These are phyloP conservation scores for Dicaeum eximium DNA, from an alignment of 2,113 vertebrate genomes.

Conservation along the genomic window DNA sequence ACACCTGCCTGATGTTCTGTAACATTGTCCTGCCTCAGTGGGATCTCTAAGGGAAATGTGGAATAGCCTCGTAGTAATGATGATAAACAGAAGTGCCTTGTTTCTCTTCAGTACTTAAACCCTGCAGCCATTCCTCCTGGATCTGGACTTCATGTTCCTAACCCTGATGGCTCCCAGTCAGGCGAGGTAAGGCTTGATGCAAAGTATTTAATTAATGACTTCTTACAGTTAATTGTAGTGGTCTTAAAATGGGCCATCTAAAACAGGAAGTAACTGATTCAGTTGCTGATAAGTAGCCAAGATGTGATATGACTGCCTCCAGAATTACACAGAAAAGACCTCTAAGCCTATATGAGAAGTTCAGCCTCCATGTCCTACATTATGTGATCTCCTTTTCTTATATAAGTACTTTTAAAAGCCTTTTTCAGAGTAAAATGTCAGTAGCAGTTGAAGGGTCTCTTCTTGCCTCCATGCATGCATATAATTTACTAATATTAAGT, in stretches of 20 bases:
- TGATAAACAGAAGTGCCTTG: neutral
- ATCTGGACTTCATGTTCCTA: slow-evolving; percentile 68
- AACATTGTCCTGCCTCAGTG: neutral
- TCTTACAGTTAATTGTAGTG: neutral
- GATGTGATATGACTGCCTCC: neutral
- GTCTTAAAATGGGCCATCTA: neutral
- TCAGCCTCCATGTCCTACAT: neutral
- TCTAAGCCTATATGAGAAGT: neutral
- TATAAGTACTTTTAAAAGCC: neutral
- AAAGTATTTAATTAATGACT: neutral
- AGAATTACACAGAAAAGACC: neutral
- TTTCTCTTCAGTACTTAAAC: slow-evolving; percentile 75
- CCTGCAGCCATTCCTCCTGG: slow-evolving; percentile 72
- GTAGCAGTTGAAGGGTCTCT: neutral
- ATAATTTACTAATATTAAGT: slow-evolving; percentile 38
- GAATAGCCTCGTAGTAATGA: accelerated
- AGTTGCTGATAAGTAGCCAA: neutral
- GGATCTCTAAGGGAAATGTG: neutral
- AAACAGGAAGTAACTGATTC: neutral
- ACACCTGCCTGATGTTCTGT: neutral
- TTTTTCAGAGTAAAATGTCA: neutral
- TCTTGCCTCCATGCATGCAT: slow-evolving; percentile 15
- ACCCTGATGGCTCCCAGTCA: slow-evolving; percentile 73
- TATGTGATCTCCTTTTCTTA: neutral
- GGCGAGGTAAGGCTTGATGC: slow-evolving; percentile 80